phyloP scores from a whole-genome alignment of 2,113 vertebrate genomes.

The Gyps fulvus region DNA sequence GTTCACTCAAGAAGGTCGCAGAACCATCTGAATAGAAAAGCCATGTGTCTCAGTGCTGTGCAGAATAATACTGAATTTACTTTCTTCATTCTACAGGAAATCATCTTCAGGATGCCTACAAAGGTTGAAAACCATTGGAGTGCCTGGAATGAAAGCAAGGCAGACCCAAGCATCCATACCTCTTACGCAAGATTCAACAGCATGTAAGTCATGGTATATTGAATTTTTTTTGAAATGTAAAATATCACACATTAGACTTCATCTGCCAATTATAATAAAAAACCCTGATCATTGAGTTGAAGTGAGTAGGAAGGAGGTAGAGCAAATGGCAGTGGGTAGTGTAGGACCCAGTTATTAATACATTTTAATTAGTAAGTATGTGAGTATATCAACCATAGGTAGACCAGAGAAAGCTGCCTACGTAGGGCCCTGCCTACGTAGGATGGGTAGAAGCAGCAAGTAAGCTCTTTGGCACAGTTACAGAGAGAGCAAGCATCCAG shows the following conservation, averaged over 20 bases:
- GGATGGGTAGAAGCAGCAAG: neutral
- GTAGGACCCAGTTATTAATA: neutral
- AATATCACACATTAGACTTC: neutral
- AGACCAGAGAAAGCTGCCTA: neutral
- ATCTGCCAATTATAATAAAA: neutral
- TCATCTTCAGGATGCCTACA: neutral
- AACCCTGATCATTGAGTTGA: neutral
- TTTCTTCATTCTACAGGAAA: neutral
- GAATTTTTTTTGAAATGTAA: neutral
- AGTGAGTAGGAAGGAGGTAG: neutral
- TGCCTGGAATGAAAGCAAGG: neutral
- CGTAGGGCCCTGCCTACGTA: neutral
- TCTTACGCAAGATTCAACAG: neutral
- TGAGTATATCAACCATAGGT: neutral
- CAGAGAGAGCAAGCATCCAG: neutral
- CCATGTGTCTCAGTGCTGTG: neutral
- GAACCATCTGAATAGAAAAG: neutral
- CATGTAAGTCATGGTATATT: neutral
- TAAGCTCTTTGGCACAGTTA: neutral
- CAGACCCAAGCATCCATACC: neutral
- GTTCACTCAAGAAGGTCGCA: neutral
- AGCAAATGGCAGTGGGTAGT: neutral
- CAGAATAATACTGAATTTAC: neutral
- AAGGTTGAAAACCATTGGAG: neutral
- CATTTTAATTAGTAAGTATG: neutral